Conservation (phyloP, 2,888 invertebrate genomes). For the Macropis europaea region DNA sequence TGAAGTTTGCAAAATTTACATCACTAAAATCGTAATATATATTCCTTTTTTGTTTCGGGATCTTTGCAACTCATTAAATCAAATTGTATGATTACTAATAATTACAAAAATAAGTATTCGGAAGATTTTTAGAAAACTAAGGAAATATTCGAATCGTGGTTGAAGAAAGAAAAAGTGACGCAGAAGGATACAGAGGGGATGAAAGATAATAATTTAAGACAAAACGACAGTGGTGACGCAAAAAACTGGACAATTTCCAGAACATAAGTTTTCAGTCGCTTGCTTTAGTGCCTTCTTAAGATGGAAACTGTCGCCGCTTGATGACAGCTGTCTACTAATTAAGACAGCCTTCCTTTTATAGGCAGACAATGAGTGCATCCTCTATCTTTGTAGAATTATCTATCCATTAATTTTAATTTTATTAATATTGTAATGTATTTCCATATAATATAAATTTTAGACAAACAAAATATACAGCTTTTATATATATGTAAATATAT, state of each 20-base stretch:
- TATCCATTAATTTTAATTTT: no score
- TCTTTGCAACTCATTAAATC: no score
- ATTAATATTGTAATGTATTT: no score
- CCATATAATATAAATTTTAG: no score
- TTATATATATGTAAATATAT: no score
- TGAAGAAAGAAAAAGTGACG: background rate
- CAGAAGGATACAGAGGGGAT: background rate
- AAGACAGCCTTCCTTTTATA: background rate
- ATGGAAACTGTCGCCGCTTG: constrained; percentile 25
- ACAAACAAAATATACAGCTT: no score
- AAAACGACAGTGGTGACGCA: constrained; percentile 6
- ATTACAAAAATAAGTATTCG: background rate
- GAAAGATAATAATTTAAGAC: constrained; percentile 6
- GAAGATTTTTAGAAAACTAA: background rate
- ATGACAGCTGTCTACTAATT: constrained; percentile 44
- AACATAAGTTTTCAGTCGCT: constrained; percentile 26
- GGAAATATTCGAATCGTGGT: background rate
- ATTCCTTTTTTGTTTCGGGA: no score
- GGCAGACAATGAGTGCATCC: background rate
- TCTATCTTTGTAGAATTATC: background rate
- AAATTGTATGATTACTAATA: no score
- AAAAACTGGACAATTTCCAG: constrained; percentile 16
- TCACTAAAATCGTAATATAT: no score
- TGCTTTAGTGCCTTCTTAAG: constrained; percentile 32
- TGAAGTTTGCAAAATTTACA: no score